A percentile compares a stretch with the other conserved stretches of the same genome.
phyloP scores from a whole-genome alignment of 2,888 invertebrate genomes.

The Fabriciana adippe region DNA sequence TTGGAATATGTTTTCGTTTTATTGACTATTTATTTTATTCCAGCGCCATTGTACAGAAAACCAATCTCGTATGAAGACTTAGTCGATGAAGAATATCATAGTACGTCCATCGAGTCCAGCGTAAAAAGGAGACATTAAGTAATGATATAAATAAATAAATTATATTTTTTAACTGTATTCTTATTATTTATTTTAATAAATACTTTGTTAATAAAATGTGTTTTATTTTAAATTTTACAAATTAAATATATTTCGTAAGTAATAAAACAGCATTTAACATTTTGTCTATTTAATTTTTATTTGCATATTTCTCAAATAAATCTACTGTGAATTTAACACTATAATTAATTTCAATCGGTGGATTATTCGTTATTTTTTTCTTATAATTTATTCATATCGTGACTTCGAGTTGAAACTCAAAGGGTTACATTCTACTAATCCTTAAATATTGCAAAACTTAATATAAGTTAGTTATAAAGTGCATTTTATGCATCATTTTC shows the following conservation, averaged over 20 bases:
- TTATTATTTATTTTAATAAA: neutral
- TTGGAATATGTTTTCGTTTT: neutral
- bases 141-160: neutral
- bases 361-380: too few species aligned
- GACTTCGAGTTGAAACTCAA: neutral
- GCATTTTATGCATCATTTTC: constrained; percentile 3
- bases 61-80: constrained; percentile 48
- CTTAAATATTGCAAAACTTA: neutral
- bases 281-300: too few species aligned
- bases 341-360: too few species aligned
- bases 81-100: constrained; percentile 49
- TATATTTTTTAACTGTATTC: too few species aligned
- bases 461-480: constrained; percentile 12
- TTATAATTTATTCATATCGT: too few species aligned
- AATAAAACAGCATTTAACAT: too few species aligned
- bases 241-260: too few species aligned
- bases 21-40: constrained; percentile 15
- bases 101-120: constrained; percentile 39
- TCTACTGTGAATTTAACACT: too few species aligned
- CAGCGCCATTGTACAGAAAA: constrained; percentile 49
- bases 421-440: neutral
- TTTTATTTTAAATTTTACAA: too few species aligned
- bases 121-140: neutral
- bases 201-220: neutral
- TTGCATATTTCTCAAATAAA: too few species aligned